These are phyloP conservation scores for Palloptera scutellata DNA, from an alignment of 2,888 invertebrate species.

Conservation along the genomic window DNA sequence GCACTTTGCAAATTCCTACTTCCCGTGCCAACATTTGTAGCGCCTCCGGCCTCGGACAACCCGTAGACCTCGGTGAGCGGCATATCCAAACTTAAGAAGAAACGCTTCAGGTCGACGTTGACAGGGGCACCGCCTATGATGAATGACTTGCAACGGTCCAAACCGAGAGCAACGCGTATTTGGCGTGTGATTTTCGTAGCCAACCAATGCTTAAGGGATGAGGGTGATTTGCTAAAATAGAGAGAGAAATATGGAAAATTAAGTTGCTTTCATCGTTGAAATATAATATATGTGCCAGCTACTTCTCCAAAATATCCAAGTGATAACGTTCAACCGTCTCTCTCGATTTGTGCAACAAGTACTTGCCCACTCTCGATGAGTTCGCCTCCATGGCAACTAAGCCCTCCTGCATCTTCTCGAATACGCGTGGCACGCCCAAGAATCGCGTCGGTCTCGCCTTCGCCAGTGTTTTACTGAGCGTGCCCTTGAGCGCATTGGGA, in stretches of 20 bases:
- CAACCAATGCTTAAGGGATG: conserved; percentile 49
- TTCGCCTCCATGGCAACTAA: conserved; percentile 76
- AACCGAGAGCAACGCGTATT: conserved; percentile 77
- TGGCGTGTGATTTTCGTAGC: conserved; percentile 74
- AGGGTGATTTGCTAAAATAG: conserved; percentile 31
- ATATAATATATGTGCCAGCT: conserved; percentile 40
- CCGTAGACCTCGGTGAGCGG: conserved; percentile 84
- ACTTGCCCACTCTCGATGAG: conserved; percentile 73
- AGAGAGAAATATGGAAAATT: not conserved
- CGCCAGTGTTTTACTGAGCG: conserved; percentile 74
- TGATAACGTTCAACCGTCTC: conserved; percentile 70
- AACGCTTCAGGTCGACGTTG: conserved; percentile 79
- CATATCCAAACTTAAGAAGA: conserved; percentile 85
- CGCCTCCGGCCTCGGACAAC: conserved; percentile 89
- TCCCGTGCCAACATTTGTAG: conserved; percentile 63
- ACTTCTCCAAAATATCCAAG: conserved; percentile 68
- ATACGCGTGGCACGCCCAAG: conserved; percentile 88
- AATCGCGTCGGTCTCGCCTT: conserved; percentile 83
- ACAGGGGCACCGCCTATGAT: conserved; percentile 86
- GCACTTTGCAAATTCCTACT: conserved; percentile 70
- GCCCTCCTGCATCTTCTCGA: conserved; percentile 91
- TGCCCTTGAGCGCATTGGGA: conserved; percentile 86
- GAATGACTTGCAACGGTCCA: conserved; percentile 74
- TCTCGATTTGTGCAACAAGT: conserved; percentile 75
- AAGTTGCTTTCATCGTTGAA: not conserved